Base-by-base conservation (phyloP, 2,797 vertebrate species). In the Petrocephalus schoutedeni region DNA sequence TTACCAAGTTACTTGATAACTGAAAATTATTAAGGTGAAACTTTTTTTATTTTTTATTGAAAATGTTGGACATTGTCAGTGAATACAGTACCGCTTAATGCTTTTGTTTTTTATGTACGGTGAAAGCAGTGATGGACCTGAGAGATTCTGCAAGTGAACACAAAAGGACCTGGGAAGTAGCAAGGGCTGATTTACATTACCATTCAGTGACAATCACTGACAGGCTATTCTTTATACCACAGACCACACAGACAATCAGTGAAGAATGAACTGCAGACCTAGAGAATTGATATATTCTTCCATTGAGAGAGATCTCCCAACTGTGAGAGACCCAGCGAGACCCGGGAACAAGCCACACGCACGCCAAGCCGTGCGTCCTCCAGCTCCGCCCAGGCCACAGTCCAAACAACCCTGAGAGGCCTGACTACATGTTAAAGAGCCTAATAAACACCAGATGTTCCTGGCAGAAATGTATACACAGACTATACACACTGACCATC, bases 371-470 rank as follows among this genome's bases (percentile, higher is more conserved):
- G 90, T 90, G 90, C 49, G 89, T 90, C 91, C 77, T 87, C 90
- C 89, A 87, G 90, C 93, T 93, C 92, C 92, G 90, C 92, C 91
- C 92, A 91, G 93, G 93, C 94, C 93, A 94, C 94, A 95, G 92
- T 93, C 94, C 94, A 94, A 93, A 92, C 91, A 88, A 93, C 91
- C 90, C 91, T 41, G 89, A 94, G 94, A 94, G 93, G 92, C 92
- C 89, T 91, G 90, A 93, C 91, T 32, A 90, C 92, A 92, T 93
- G 93, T 94, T 92, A 59, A 94, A 93, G 90, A 91, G 92, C 89
- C 94, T 95, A 96, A 96, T 96, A 95, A 95, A 95, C 95, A 95
- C 93, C 95, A 96, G 95, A 95, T 96, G 95, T 96, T 95, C 92
- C 89, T 89, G 89, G 90, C 57, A 93, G 91, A 94, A 95, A 95